These are phyloP conservation scores for Drosophila mercatorum DNA, from an alignment of 2,888 invertebrate species.

Conservation along the genomic window DNA sequence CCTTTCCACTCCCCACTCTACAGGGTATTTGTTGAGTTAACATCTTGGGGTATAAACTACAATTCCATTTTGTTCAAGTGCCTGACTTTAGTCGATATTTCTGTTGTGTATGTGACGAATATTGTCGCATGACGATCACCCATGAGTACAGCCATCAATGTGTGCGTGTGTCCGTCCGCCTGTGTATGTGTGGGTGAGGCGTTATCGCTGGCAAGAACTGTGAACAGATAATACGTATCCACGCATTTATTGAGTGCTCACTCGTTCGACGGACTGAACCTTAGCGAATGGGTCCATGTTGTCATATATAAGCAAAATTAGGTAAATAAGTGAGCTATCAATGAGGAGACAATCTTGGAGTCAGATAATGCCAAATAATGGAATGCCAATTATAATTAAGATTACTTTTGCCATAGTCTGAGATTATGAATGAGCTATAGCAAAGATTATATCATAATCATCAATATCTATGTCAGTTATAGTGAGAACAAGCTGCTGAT, in stretches of 20 bases:
- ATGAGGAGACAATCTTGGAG: not conserved
- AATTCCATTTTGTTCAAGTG: conserved; percentile 43
- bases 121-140: conserved; percentile 29
- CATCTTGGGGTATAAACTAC: not conserved
- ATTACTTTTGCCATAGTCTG: not conserved
- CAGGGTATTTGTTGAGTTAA: not conserved
- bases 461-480: not conserved
- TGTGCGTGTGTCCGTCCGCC: conserved; percentile 1
- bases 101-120: conserved; percentile 44
- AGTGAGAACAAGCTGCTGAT: not conserved
- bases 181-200: conserved; percentile 2
- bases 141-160: not conserved
- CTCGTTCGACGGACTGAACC: conserved; percentile 9
- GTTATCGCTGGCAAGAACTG: conserved; percentile 36
- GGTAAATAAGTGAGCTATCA: conserved; percentile 3
- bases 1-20: not conserved
- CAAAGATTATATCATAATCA: not conserved
- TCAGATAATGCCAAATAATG: not conserved
- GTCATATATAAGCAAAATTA: not conserved
- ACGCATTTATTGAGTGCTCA: conserved; percentile 42
- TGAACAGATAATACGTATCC: conserved; percentile 44
- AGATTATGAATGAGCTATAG: not conserved
- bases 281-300: not conserved
- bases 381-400: not conserved
- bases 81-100: conserved; percentile 50